Evolutionary conservation across 1,140 invertebrate genomes (phyloP).

Genomic region (Cardiocondyla obscurior): DNA sequence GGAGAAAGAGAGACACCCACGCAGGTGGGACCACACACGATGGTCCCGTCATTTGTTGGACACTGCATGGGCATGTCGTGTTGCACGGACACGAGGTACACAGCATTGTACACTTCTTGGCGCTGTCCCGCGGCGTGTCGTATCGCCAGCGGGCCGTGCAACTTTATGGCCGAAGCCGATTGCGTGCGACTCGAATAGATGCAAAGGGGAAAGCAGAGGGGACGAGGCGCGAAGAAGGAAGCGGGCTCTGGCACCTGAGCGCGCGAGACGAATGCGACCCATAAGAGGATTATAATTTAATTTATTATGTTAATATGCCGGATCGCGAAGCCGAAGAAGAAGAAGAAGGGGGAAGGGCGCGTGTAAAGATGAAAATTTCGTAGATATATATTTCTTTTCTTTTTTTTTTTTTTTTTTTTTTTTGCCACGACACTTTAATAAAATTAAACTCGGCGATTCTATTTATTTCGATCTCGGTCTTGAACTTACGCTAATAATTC

Average conservation of each 20-base stretch:
- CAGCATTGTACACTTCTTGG: slow-evolving; percentile 78
- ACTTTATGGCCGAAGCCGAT: slow-evolving; percentile 78
- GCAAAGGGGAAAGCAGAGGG: background rate
- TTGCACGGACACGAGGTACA: slow-evolving; percentile 75
- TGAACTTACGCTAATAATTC: background rate
- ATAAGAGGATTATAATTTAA: slow-evolving; percentile 54
- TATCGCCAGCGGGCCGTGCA: slow-evolving; percentile 67
- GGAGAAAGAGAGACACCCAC: slow-evolving; percentile 77
- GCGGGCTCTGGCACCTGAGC: background rate
- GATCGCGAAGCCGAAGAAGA: too few species aligned
- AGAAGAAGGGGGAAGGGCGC: too few species aligned
- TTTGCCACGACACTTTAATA: background rate
- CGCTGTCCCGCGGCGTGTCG: slow-evolving; percentile 79
- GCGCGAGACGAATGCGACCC: slow-evolving; percentile 41
- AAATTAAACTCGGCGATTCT: background rate
- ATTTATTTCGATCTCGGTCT: background rate
- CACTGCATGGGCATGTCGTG: slow-evolving; percentile 79
- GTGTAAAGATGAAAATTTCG: background rate
- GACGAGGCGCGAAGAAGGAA: slow-evolving; percentile 36
- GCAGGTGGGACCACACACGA: slow-evolving; percentile 83
- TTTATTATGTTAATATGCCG: slow-evolving; percentile 50
- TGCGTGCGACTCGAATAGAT: slow-evolving; percentile 76
- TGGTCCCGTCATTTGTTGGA: slow-evolving; percentile 83
- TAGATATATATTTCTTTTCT: too few species aligned
- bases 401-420: too few species aligned